A percentile compares a stretch with the other conserved stretches of the same genome.
phyloP scores from a whole-genome alignment of 1,140 invertebrate genomes.

The Drosophila repleta region DNA sequence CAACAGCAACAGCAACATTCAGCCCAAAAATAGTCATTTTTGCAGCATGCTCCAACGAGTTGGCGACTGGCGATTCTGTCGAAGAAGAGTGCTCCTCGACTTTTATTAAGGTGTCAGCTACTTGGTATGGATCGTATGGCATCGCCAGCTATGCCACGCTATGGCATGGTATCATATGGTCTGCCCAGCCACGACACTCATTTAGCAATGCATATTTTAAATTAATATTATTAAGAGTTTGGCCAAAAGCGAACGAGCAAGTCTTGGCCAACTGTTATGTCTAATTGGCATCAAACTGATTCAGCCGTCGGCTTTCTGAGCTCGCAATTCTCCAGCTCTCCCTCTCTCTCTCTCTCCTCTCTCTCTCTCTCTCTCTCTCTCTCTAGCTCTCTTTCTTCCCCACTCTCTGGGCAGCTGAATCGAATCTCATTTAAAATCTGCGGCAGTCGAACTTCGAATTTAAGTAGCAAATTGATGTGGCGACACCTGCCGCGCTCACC shows the following conservation, averaged over 20 bases:
- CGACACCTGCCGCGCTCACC: constrained; percentile 57
- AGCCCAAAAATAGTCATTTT: constrained; percentile 63
- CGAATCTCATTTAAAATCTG: constrained; percentile 47
- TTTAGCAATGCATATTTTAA: constrained; percentile 45
- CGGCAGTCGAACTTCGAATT: constrained; percentile 13
- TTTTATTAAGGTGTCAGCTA: constrained; percentile 64
- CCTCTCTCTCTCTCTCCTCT: not conserved
- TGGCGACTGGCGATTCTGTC: constrained; percentile 19
- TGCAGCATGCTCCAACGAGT: constrained; percentile 45
- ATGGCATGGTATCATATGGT: constrained; percentile 14
- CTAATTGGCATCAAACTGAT: constrained; percentile 11
- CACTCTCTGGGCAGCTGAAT: not conserved
- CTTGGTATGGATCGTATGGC: constrained; percentile 63
- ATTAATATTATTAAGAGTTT: constrained; percentile 48
- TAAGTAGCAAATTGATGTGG: constrained; percentile 67
- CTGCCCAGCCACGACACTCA: constrained; percentile 12
- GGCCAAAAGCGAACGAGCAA: constrained; percentile 7
- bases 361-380: not conserved
- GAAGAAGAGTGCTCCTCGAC: constrained; percentile 18
- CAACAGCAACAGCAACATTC: constrained; percentile 10
- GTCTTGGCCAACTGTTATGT: constrained; percentile 7
- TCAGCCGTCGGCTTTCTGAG: constrained; percentile 35
- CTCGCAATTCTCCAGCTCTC: not conserved
- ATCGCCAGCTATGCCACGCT: constrained; percentile 12
- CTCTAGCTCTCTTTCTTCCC: not conserved